phyloP scores from a whole-genome alignment of 2,113 vertebrate genomes.

The Atrichornis clamosus region DNA sequence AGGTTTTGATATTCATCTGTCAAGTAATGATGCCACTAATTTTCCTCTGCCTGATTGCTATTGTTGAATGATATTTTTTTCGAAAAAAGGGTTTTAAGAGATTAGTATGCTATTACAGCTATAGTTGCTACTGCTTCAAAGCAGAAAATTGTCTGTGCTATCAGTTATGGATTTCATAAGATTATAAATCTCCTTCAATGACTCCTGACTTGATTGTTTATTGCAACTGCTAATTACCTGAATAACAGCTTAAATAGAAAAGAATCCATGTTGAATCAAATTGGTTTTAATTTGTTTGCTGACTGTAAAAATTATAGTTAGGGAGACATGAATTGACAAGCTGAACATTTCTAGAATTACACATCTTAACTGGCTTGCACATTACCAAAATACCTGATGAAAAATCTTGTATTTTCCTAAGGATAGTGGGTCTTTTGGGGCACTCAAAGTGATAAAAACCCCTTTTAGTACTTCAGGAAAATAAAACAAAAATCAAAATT shows the following conservation, averaged over 20 bases:
- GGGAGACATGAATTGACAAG: neutral
- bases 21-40: neutral
- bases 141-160: neutral
- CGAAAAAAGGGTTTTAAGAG: conserved; percentile 2
- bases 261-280: neutral
- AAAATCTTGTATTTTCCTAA: neutral
- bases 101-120: neutral
- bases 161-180: neutral
- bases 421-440: neutral
- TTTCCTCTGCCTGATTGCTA: neutral
- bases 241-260: conserved; percentile 16
- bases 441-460: neutral
- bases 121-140: neutral
- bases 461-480: neutral
- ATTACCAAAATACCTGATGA: neutral
- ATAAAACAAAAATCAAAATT: neutral
- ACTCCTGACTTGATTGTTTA: conserved; percentile 3
- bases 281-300: neutral
- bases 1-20: neutral
- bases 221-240: conserved; percentile 29
- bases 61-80: neutral
- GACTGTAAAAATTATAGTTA: conserved; percentile 7
- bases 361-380: neutral
- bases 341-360: neutral
- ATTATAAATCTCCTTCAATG: neutral